Conservation (phyloP, 2,888 invertebrate species). For the Oscheius sp. region DNA sequence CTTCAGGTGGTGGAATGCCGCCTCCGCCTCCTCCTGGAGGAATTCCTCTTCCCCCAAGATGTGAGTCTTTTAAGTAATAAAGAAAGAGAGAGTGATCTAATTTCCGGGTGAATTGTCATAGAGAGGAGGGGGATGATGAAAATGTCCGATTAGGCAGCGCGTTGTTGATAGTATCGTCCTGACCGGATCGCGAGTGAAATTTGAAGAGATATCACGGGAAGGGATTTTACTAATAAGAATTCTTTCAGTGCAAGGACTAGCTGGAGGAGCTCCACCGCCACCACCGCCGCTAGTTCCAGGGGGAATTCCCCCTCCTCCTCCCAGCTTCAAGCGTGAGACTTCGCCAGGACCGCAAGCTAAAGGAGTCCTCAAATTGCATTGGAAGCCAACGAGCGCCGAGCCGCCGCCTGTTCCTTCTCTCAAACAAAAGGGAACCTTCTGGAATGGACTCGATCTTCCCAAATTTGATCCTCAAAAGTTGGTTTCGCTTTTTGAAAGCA, state of each 20-base stretch:
- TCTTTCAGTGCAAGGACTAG: slow-evolving; percentile 44
- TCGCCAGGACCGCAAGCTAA: slow-evolving; percentile 52
- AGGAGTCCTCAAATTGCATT: slow-evolving; percentile 86
- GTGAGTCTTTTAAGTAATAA: slow-evolving; percentile 34
- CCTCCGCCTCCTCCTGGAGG: slow-evolving; percentile 54
- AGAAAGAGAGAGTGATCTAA: background rate
- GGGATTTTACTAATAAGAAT: background rate
- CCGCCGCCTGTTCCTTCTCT: slow-evolving; percentile 60
- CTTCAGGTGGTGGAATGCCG: slow-evolving; percentile 44
- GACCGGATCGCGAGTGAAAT: background rate
- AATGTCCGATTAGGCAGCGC: background rate
- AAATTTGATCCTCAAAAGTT: slow-evolving; percentile 88
- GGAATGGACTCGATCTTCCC: slow-evolving; percentile 86
- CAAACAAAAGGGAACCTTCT: slow-evolving; percentile 76
- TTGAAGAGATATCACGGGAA: background rate
- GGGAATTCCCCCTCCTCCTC: slow-evolving; percentile 60
- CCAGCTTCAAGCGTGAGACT: slow-evolving; percentile 70
- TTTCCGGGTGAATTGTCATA: background rate
- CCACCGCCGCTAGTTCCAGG: slow-evolving; percentile 70
- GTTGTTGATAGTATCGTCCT: background rate
- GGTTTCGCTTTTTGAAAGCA: slow-evolving; percentile 94
- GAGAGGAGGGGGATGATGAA: slow-evolving; percentile 16
- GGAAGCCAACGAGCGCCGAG: slow-evolving; percentile 81
- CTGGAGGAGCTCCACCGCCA: slow-evolving; percentile 73
- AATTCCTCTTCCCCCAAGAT: slow-evolving; percentile 56